phyloP scores from a whole-genome alignment of 1,140 invertebrate species.

The Helicorthomorpha holstii region DNA sequence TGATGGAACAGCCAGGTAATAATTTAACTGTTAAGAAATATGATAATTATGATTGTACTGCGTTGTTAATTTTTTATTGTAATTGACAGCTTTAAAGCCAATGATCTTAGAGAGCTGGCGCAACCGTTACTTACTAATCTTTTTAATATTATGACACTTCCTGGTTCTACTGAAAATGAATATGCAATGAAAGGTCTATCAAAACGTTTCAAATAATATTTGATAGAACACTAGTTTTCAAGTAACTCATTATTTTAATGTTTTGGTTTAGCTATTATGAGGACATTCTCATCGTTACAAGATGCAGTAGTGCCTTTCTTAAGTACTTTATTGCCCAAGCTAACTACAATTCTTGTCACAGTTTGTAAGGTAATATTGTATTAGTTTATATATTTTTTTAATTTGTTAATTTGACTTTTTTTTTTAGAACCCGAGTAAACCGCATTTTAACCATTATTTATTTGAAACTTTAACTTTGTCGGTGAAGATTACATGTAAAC shows the following conservation, averaged over 20 bases:
- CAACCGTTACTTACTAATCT: slow-evolving; percentile 50
- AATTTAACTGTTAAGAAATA: slow-evolving; percentile 3
- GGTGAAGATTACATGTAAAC: slow-evolving; percentile 68
- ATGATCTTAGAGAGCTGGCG: slow-evolving; percentile 26
- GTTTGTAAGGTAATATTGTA: slow-evolving; percentile 48
- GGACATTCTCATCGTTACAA: slow-evolving; percentile 64
- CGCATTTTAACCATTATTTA: slow-evolving; percentile 93
- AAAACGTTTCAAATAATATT: background rate
- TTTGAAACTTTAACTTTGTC: slow-evolving; percentile 84
- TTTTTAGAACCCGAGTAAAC: slow-evolving; percentile 72
- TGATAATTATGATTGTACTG: background rate
- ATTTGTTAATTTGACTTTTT: background rate
- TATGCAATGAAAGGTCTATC: slow-evolving; percentile 78
- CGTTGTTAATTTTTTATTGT: too few species aligned
- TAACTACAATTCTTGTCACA: slow-evolving; percentile 60
- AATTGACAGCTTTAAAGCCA: background rate
- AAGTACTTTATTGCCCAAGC: slow-evolving; percentile 54
- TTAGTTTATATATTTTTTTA: background rate
- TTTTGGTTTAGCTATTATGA: slow-evolving; percentile 57
- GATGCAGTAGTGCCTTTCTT: slow-evolving; percentile 64
- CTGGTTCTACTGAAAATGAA: slow-evolving; percentile 78
- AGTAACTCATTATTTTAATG: background rate
- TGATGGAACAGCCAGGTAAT: slow-evolving; percentile 36
- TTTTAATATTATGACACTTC: slow-evolving; percentile 48
- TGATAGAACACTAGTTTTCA: slow-evolving; percentile 2